A percentile compares a stretch with the other conserved stretches of the same genome.
phyloP scores from a whole-genome alignment of 2,113 vertebrate genomes.

The Corynorhinus townsendii region DNA sequence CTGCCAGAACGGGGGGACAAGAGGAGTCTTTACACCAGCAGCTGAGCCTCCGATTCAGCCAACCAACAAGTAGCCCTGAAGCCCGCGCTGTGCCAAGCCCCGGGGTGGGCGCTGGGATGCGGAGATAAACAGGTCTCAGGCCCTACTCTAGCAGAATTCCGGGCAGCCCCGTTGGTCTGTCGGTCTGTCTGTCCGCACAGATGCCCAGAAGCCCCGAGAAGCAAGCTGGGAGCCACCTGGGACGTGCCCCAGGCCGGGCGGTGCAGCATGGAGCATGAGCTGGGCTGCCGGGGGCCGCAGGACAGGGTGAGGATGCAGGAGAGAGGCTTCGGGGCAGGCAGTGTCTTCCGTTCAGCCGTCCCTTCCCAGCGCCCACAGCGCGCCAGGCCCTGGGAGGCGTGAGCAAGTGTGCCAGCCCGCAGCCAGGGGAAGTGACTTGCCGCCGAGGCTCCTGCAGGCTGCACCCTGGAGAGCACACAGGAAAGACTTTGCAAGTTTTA shows the following conservation, averaged over 20 bases:
- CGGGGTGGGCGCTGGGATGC: not conserved
- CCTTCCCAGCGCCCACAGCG: accelerated
- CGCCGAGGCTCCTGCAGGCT: not conserved
- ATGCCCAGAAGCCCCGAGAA: not conserved
- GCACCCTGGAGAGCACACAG: not conserved
- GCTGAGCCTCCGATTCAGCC: not conserved
- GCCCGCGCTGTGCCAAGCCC: no score
- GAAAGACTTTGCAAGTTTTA: constrained; percentile 42
- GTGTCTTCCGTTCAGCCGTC: not conserved
- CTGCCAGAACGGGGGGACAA: not conserved
- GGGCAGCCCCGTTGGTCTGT: no score
- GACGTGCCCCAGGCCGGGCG: accelerated
- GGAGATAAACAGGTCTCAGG: not conserved
- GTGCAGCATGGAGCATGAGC: accelerated
- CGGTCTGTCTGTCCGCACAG: not conserved
- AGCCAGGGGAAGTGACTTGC: not conserved
- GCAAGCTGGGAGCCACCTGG: accelerated
- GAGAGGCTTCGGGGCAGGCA: not conserved
- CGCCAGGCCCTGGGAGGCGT: not conserved
- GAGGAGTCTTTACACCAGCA: not conserved
- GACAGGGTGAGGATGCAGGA: not conserved
- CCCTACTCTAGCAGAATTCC: not conserved
- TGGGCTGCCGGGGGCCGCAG: not conserved
- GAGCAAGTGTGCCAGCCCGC: not conserved
- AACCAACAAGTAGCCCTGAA: no score